A percentile compares a stretch with the other conserved stretches of the same genome.
Conservation (phyloP, 2,113 vertebrate genomes). For the Neopipo cinnamomea region DNA sequence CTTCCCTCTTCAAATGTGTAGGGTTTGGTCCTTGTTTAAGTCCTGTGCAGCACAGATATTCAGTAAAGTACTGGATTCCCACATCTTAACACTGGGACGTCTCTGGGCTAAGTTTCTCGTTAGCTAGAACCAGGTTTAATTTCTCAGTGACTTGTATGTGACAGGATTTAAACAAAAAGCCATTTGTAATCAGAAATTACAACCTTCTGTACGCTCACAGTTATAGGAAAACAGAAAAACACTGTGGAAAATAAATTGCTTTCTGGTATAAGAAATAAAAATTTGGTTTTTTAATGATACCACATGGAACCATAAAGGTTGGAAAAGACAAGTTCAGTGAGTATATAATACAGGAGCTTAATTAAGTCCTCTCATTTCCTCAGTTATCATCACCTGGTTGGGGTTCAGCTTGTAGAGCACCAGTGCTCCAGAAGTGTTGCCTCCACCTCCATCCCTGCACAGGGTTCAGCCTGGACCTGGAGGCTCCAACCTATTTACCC, state of each 20-base stretch:
- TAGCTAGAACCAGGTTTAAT: conserved; percentile 18
- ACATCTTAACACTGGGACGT: neutral
- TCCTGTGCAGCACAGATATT: neutral
- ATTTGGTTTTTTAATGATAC: neutral
- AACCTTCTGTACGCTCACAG: neutral
- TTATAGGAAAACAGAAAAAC: neutral
- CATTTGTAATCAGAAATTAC: conserved; percentile 16
- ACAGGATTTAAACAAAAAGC: conserved; percentile 7
- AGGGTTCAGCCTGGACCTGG: neutral
- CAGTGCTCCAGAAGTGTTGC: neutral
- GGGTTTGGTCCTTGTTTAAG: neutral
- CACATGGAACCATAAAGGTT: neutral
- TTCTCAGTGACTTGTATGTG: neutral
- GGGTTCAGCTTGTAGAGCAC: neutral
- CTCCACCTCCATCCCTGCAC: neutral
- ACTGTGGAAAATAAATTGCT: neutral
- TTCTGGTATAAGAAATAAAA: neutral
- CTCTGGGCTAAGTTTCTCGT: neutral
- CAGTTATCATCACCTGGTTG: neutral
- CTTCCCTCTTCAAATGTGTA: neutral
- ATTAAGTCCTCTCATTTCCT: neutral
- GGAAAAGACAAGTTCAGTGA: neutral
- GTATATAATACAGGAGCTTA: neutral
- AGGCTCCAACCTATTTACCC: neutral
- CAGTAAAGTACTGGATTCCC: neutral